Percentiles rank a stretch among this genome's conserved stretches.
Conservation (phyloP, 2,797 vertebrate species). For the Merluccius polli region DNA sequence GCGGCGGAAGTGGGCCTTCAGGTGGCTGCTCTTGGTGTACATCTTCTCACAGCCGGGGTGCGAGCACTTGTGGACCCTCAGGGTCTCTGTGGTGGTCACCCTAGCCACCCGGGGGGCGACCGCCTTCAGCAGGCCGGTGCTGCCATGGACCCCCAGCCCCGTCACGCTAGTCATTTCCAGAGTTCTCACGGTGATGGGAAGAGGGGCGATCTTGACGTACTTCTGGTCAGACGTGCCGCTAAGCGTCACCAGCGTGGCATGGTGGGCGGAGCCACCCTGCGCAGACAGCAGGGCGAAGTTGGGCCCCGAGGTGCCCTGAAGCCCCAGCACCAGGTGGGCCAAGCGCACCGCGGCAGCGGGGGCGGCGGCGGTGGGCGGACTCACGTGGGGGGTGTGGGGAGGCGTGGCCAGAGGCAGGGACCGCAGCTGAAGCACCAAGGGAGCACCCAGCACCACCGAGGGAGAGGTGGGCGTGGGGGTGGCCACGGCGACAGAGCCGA, state of each 20-base stretch:
- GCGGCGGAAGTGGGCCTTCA: slow-evolving; percentile 78
- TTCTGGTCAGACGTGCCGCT: slow-evolving; percentile 68
- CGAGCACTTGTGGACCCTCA: slow-evolving; percentile 77
- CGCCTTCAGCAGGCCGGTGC: slow-evolving; percentile 58
- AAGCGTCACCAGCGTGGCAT: slow-evolving; percentile 56
- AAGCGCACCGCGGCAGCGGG: slow-evolving; percentile 61
- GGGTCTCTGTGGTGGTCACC: slow-evolving; percentile 55
- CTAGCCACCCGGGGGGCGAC: slow-evolving; percentile 59
- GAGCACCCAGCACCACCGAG: slow-evolving; percentile 59
- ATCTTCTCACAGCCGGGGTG: slow-evolving; percentile 80
- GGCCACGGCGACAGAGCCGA: slow-evolving; percentile 18
- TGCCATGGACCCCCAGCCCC: slow-evolving; percentile 32
- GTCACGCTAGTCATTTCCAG: slow-evolving; percentile 61
- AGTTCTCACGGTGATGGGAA: slow-evolving; percentile 72
- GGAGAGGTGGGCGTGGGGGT: slow-evolving; percentile 34
- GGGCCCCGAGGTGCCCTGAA: slow-evolving; percentile 62
- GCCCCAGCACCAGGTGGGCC: slow-evolving; percentile 73
- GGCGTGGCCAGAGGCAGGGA: slow-evolving; percentile 62
- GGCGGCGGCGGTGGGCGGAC: background rate
- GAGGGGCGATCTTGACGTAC: slow-evolving; percentile 78
- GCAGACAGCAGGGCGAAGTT: slow-evolving; percentile 70
- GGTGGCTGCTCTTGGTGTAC: slow-evolving; percentile 82
- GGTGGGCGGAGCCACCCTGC: slow-evolving; percentile 26
- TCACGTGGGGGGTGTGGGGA: slow-evolving; percentile 45
- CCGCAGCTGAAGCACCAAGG: slow-evolving; percentile 72